Evolutionary conservation across 2,797 vertebrate species (phyloP), one percentile per base, ranked within the genome.

Genomic region (Chaetodon trifasciatus): DNA sequence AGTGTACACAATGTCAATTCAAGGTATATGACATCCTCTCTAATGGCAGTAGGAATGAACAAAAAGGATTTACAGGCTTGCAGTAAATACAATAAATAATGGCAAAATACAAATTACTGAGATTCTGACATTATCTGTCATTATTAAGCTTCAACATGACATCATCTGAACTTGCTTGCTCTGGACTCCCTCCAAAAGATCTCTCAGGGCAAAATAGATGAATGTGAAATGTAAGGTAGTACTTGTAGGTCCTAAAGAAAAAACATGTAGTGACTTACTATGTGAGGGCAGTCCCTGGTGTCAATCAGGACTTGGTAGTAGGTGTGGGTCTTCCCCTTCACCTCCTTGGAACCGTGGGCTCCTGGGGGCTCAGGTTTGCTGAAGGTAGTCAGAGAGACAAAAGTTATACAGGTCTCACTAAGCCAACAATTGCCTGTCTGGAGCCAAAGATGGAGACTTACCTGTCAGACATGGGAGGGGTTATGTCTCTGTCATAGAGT

Each of bases 221-320:
- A 16, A 21, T 37, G 23, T 42, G 42, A 37, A 21, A 35, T 35
- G 21, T n/a, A 6, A 52, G 23, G 19, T 39, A 28, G 52, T 5
- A 15, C 21, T 23, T 58, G 12, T 11, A 52, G 37, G 11, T 44
- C 53, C 12, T 44, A 21, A 17, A 28, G 7, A 3, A 15, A 37
- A 60, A 40, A 10, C 3, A 52, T 16, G 35, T 1, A 44, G 15
- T 35, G 28, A 76, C 98, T 96, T 96, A 99, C 98, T 95, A 99
- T 99, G 90, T 99, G 98, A 35, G 98, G 98, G 56, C 98, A 99
- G 91, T 99, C 98, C 57, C 98, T 96, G 61, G 97, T 98, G 90
- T 99, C 98, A 72, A 99, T 99, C 85, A 99, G 92, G 91, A 99
- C 98, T 86, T 99, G 98, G 88, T 99, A 99, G 93, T 99, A 99